Conservation (phyloP, 2,113 vertebrate species). For the Melanerpes aurifrons region DNA sequence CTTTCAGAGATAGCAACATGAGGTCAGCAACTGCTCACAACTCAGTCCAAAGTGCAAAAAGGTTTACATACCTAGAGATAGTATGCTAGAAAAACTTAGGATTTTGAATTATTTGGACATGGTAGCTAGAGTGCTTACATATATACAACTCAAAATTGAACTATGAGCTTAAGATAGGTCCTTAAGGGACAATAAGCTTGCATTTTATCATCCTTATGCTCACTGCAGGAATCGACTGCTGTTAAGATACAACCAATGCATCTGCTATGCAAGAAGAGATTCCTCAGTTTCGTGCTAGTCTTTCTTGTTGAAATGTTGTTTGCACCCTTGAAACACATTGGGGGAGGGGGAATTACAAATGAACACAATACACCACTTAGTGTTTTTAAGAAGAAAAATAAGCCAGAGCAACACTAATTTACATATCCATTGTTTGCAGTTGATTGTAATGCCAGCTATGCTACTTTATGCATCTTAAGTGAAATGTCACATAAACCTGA, state of each 20-base stretch:
- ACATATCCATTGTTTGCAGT: neutral
- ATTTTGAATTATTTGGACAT: neutral
- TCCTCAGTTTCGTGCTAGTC: neutral
- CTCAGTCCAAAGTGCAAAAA: neutral
- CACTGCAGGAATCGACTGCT: fast-evolving
- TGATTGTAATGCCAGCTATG: neutral
- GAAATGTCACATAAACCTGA: neutral
- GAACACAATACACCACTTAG: no score
- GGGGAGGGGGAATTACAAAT: no score
- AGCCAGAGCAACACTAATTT: neutral
- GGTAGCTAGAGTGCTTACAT: neutral
- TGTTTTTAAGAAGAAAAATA: neutral
- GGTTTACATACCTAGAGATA: neutral
- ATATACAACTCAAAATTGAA: neutral
- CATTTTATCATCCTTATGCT: neutral
- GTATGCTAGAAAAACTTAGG: fast-evolving
- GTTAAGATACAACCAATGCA: fast-evolving
- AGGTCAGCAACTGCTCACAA: neutral
- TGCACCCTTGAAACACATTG: neutral
- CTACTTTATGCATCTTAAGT: neutral
- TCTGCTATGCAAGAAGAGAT: fast-evolving
- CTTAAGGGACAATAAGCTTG: neutral
- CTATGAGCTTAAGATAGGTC: neutral
- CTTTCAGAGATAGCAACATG: neutral
- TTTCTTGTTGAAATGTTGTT: neutral